Base-by-base conservation (phyloP, 37 sponge, comb jelly and placozoan species). In the Tethya wilhelma region DNA sequence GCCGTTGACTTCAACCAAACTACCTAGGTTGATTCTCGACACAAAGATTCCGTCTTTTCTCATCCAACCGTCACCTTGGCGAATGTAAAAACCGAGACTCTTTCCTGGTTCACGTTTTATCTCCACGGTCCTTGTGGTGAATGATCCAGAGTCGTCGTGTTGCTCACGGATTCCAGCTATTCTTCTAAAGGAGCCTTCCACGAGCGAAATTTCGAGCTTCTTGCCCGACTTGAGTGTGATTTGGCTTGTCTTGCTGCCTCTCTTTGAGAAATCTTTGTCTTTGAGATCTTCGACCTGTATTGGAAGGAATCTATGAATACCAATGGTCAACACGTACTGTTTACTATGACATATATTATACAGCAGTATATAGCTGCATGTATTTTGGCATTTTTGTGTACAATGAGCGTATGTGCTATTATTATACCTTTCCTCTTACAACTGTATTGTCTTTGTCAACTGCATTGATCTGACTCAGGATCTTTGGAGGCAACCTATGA, bases 41-140 rank as follows among this genome's bases (percentile, higher is more conserved):
- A 87, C 38, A 60, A 87, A 87, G 23, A 87, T 53, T 4, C 88
- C 88, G 26, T 80, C 88, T 2, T 34, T 39, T 44, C 88, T 49
- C 12, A 63, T 57, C 71, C 75, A 80, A 30, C 88, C 88, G 46
- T 87, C 88, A n/a, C 88, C 88, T 38, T 80, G 45, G 14, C 81
- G 43, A 23, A 87, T 73, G 71, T 87, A 87, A 39, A 87, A 87
- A 1, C 88, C 88, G 6, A 87, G 46, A 44, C 78, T 81, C 44
- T 75, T 41, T 36, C 88, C 88, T 0, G 81, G 81, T 33, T 71
- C 70, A 42, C 76, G 53, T 69, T 43, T 40, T 0, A 87, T 75
- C 64, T 87, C 88, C 38, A 87, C 76, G 19, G 22, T 49, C 2
- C 81, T 29, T 8, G 69, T 1, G 32, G 39, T 25, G 62, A 59